Conservation (phyloP, 2,888 invertebrate genomes). For the Agrypnus murinus region DNA sequence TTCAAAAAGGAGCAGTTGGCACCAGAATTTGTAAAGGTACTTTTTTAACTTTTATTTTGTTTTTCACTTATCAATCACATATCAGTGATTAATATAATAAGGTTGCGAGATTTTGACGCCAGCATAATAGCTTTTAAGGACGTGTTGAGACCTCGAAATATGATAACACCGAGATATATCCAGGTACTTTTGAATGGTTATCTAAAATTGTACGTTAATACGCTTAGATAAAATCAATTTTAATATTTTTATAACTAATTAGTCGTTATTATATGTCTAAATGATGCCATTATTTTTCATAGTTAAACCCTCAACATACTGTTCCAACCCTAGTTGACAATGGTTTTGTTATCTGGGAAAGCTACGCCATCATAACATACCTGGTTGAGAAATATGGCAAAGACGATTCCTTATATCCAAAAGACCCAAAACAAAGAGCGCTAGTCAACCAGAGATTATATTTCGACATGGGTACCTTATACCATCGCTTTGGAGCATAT, state of each 20-base stretch:
- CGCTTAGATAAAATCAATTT: too few relatives aligned
- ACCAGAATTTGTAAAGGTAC: constrained; percentile 33
- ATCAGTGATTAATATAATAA: too few relatives aligned
- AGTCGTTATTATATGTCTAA: too few relatives aligned
- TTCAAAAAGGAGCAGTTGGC: constrained; percentile 65
- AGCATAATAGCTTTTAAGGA: too few relatives aligned
- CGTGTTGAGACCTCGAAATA: too few relatives aligned
- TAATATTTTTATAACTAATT: too few relatives aligned
- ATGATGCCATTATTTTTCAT: background rate
- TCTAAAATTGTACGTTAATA: too few relatives aligned
- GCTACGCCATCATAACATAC: constrained; percentile 87
- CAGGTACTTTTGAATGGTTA: too few relatives aligned
- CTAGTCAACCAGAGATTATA: constrained; percentile 85
- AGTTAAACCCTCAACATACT: constrained; percentile 90
- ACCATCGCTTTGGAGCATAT: constrained; percentile 80
- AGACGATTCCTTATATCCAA: constrained; percentile 84
- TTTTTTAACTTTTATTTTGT: background rate
- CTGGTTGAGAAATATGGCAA: constrained; percentile 87
- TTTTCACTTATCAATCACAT: too few relatives aligned
- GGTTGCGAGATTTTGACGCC: too few relatives aligned
- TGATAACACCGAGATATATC: too few relatives aligned
- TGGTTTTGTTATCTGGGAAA: constrained; percentile 88
- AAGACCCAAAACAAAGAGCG: constrained; percentile 84
- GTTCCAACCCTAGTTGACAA: constrained; percentile 90
- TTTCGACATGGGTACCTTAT: constrained; percentile 87